Evolutionary conservation across 2,113 vertebrate genomes (phyloP), one percentile per base, ranked within the genome.

Genomic region (Phaethon lepturus): DNA sequence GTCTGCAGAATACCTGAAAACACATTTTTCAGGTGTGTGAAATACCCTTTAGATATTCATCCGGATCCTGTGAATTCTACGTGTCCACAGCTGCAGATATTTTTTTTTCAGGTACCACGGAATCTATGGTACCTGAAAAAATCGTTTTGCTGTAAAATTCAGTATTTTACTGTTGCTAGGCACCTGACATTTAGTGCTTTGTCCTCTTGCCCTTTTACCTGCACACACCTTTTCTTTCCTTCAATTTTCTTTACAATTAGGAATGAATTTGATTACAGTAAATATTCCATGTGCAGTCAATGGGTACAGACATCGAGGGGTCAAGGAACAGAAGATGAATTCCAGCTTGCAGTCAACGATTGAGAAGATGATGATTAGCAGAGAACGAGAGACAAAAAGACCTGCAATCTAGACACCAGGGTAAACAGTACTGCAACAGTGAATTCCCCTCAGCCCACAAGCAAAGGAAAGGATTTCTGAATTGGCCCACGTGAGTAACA

Each of bases 111-210:
- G 45, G 42, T 82, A 86, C 31, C 28, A 79, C 12, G 28, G 42
- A 94, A 93, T 73, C 84, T 78, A 66, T 81, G 60, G n/a, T n/a
- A n/a, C n/a, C n/a, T n/a, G n/a, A n/a, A n/a, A n/a, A n/a, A n/a
- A 79, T 13, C 18, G 2, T 94, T 96, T 95, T 95, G 77, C 74
- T 86, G 73, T 68, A 94, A 93, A 96, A 95, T 78, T 89, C 84
- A 59, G 52, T 87, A 79, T 89, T 97, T 96, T 86, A 58, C 66
- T 93, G 95, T 96, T 95, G 91, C 93, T 95, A 96, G 93, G 96
- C 89, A 83, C 71, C 62, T 95, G 73, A 93, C 58, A 93, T 90
- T 94, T 79, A 94, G 53, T 62, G 74, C 18, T 94, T 60, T 87
- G 84, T 89, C 94, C 93, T 95, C 84, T 53, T 94, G 74, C 80